These are phyloP conservation scores for Smithornis capensis DNA, from an alignment of 2,113 vertebrate species.

Conservation along the genomic window DNA sequence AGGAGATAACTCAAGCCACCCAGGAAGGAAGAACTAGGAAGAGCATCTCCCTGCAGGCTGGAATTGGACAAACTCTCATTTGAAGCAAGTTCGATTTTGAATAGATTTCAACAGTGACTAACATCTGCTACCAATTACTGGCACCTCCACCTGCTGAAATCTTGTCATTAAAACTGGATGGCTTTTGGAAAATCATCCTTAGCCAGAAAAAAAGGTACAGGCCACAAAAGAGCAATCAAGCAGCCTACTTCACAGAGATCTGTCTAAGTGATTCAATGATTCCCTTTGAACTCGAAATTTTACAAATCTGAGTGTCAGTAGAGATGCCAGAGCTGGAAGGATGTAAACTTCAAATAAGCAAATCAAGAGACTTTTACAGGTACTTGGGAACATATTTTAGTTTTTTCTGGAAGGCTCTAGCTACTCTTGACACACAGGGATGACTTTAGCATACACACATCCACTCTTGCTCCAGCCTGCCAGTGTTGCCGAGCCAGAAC, in stretches of 20 bases:
- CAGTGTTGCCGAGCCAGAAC: background rate
- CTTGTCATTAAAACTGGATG: background rate
- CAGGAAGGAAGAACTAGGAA: background rate
- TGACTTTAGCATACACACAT: background rate
- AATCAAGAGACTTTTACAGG: background rate
- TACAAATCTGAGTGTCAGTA: background rate
- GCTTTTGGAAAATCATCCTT: background rate
- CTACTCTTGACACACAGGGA: background rate
- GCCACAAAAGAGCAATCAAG: background rate
- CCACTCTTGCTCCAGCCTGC: background rate
- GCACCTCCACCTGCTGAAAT: background rate
- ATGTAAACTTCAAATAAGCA: background rate
- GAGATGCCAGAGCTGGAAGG: background rate
- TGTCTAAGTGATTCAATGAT: background rate
- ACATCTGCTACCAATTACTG: background rate
- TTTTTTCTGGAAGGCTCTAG: background rate
- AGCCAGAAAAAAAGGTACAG: background rate
- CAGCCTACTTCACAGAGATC: background rate
- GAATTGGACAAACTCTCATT: background rate
- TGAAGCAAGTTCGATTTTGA: background rate
- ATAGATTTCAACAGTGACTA: background rate
- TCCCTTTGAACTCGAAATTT: background rate
- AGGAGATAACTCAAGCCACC: background rate
- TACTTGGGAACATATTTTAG: accelerated
- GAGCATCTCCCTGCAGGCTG: background rate